Conservation (phyloP, 2,888 invertebrate species). For the Lycophotia porphyrea region DNA sequence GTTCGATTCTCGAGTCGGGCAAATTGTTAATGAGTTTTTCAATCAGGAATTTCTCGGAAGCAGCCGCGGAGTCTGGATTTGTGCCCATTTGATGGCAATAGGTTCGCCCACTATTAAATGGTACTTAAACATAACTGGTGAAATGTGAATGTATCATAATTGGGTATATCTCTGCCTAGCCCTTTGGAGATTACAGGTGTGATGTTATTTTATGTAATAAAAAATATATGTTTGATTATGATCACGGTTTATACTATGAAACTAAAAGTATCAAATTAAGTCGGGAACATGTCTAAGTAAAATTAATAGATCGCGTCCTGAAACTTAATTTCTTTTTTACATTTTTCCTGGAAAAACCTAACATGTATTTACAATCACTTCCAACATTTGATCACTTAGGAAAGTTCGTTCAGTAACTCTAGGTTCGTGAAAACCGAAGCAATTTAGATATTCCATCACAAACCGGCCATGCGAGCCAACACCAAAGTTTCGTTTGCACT, state of each 20-base stretch:
- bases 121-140: too few relatives aligned
- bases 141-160: background rate
- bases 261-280: background rate
- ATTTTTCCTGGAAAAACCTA: background rate
- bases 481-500: conserved; percentile 59
- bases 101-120: too few relatives aligned
- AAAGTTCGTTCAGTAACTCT: conserved; percentile 5
- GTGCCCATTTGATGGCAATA: too few relatives aligned
- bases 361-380: conserved; percentile 24
- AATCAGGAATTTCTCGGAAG: too few relatives aligned
- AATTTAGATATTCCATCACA: conserved; percentile 62
- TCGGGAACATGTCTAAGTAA: background rate
- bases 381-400: conserved; percentile 20
- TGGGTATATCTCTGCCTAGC: background rate
- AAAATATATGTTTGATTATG: background rate
- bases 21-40: background rate
- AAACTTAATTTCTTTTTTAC: too few relatives aligned
- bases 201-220: background rate
- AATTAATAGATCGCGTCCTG: background rate
- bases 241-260: background rate
- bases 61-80: too few relatives aligned
- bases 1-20: background rate
- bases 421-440: conserved; percentile 17
- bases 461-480: conserved; percentile 38
- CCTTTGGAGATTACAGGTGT: background rate